Conservation (phyloP, 2,797 vertebrate species). For the Diplodus puntazzo region DNA sequence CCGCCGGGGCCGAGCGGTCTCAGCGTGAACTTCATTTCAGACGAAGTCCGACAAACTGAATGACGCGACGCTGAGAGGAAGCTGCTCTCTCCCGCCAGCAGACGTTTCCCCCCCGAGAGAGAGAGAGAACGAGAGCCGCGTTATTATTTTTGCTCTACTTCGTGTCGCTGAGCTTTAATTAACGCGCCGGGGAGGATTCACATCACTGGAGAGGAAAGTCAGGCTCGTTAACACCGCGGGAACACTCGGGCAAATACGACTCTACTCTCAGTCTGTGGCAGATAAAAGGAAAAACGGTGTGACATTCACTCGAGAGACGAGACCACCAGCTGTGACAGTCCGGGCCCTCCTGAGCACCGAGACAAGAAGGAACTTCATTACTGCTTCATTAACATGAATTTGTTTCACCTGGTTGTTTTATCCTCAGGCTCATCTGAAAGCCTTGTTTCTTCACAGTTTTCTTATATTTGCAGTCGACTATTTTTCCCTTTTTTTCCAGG, state of each 20-base stretch:
- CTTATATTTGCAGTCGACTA: no score
- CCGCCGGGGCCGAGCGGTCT: not conserved
- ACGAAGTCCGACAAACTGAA: not conserved
- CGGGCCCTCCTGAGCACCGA: no score
- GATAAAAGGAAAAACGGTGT: not conserved
- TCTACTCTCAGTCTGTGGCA: not conserved
- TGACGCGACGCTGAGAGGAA: not conserved
- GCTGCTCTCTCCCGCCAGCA: not conserved
- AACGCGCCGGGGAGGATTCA: slow-evolving; percentile 26
- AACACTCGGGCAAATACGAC: not conserved
- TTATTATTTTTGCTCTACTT: slow-evolving; percentile 36
- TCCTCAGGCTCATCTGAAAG: no score
- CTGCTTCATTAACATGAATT: no score
- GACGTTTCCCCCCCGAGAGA: no score
- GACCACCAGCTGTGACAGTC: not conserved
- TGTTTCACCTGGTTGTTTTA: no score
- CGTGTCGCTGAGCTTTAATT: slow-evolving; percentile 50
- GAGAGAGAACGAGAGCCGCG: slow-evolving; percentile 19
- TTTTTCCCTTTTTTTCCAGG: no score
- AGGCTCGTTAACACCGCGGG: slow-evolving; percentile 12
- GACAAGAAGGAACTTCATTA: no score
- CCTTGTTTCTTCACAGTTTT: no score
- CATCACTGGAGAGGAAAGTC: slow-evolving; percentile 17
- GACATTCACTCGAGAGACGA: not conserved
- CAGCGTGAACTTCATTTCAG: not conserved